Evolutionary conservation across 2,113 vertebrate species (phyloP), one percentile per base, ranked within the genome.

Genomic region (Mungos mungo): DNA sequence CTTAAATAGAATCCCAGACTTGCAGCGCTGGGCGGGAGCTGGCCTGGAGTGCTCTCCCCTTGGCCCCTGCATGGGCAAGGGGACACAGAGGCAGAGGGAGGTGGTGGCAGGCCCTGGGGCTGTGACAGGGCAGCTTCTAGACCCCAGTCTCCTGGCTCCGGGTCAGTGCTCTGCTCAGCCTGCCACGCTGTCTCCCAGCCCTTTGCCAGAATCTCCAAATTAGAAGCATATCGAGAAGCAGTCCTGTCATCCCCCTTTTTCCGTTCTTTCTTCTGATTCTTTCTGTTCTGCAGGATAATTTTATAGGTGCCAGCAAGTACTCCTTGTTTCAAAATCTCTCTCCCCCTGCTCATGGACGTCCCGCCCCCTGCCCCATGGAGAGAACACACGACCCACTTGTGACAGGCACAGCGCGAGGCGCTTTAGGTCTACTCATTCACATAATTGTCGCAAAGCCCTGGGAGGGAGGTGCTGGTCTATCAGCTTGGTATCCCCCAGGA

Each of bases 1-100:
- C 95, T 96, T 98, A 98, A 98, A 98, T 96, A 97, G 98, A 97
- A 97, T 98, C 97, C 93, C 96, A 98, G 98, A 95, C 96, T 96
- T 1, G 14, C 38, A 82, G 96, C 2, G 7, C 50, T 21, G 96
- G 94, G 96, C 35, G 35, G 96, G 95, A 95, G 90, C 80, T 2
- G 83, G 88, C 92, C 60, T 77, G 84, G 81, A 88, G 93, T 77
- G 71, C 93, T 83, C 88, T 97, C 92, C 96, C 79, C 88, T 90
- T 66, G 80, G 96, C 95, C 93, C 84, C 92, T 95, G 54, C 52
- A 1, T 93, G 80, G 50, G 77, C 60, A 50, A 72, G 52, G 97
- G 93, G 94, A 97, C 94, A 63, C 33, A 35, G 92, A 91, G 97
- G 71, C 74, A 88, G 57, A 74, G 65, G 11, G 88, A 82, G 92